A percentile compares a stretch with the other conserved stretches of the same genome.
phyloP scores from a whole-genome alignment of 2,797 vertebrate species.

The Pseudochirops cupreus region DNA sequence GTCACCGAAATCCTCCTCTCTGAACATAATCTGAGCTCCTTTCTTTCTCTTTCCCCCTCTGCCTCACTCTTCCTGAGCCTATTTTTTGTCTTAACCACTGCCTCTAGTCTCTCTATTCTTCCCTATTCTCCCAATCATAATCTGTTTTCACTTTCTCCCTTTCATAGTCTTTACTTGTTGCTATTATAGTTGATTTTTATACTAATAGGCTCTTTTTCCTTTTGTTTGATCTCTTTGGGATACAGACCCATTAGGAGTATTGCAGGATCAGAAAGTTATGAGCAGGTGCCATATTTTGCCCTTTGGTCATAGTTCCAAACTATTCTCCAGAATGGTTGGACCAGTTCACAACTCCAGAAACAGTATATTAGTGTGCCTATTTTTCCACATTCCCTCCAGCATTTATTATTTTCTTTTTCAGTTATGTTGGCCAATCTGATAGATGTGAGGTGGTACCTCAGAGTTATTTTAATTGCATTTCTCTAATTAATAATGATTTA shows the following conservation, averaged over 20 bases:
- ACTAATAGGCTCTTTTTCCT: not conserved
- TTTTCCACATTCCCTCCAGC: not conserved
- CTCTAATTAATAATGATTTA: not conserved
- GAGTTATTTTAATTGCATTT: not conserved
- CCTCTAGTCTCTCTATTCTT: no score
- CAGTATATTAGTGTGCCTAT: not conserved
- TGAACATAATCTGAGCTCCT: not conserved
- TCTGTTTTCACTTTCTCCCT: no score
- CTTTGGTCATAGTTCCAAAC: not conserved
- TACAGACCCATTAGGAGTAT: no score
- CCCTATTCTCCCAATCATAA: no score
- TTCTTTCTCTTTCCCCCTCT: no score
- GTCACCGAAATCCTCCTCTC: not conserved
- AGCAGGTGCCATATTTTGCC: no score
- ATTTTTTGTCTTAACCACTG: no score
- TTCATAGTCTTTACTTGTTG: no score
- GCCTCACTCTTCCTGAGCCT: no score
- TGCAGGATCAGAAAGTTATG: no score
- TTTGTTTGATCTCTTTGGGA: no score
- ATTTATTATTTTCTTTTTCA: not conserved
- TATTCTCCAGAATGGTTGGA: not conserved
- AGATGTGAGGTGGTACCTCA: not conserved
- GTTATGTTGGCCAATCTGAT: not conserved
- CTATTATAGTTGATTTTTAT: not conserved
- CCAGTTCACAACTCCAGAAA: not conserved